Conservation (phyloP, 2,888 invertebrate genomes). For the Amphipoea lucens region DNA sequence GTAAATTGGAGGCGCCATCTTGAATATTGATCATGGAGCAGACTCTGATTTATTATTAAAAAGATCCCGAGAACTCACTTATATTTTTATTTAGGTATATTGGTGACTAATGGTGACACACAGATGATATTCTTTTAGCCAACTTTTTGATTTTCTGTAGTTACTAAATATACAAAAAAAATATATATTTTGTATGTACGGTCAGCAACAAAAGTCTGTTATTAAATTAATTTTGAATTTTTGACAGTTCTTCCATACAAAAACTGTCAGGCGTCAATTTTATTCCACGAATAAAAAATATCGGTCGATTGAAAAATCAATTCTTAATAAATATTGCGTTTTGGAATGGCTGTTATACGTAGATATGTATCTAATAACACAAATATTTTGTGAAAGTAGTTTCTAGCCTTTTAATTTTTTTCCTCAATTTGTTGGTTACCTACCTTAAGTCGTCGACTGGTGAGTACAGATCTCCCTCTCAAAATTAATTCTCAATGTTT, state of each 20-base stretch:
- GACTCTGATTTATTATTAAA: slow-evolving; percentile 32
- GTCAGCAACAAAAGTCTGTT: no score
- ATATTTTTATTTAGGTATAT: neutral
- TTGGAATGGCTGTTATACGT: neutral
- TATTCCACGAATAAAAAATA: no score
- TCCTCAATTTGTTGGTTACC: neutral
- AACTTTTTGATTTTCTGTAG: neutral
- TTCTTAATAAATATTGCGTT: neutral
- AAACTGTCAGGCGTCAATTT: no score
- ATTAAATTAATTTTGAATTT: no score
- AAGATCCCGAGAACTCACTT: neutral
- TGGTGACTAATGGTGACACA: neutral
- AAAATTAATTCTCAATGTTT: neutral
- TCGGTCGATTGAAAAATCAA: no score
- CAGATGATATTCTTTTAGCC: neutral
- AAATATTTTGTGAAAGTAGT: neutral
- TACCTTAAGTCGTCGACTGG: neutral
- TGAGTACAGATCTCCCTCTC: no score
- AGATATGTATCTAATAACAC: neutral
- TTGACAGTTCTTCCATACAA: no score
- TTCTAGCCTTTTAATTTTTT: neutral
- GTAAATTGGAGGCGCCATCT: slow-evolving; percentile 14
- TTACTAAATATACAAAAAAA: neutral
- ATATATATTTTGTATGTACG: no score
- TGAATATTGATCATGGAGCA: slow-evolving; percentile 22